Evolutionary conservation across 1,140 invertebrate genomes (phyloP).

Genomic region (Atta cephalotes): DNA sequence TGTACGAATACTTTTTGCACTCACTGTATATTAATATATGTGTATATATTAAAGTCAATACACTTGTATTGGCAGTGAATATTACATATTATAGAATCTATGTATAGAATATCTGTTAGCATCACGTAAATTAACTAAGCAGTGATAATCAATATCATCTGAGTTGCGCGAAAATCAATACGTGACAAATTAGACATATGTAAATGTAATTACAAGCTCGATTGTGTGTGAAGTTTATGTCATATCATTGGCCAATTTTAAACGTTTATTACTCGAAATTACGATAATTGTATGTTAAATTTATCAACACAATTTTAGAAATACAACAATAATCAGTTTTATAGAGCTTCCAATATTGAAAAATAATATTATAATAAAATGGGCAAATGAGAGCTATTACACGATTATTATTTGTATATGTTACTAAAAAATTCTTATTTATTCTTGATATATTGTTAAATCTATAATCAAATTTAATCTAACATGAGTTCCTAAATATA

Average conservation of each 20-base stretch:
- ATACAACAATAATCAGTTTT: neutral
- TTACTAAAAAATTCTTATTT: no score
- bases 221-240: constrained; percentile 15
- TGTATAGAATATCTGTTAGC: neutral
- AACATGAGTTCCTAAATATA: no score
- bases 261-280: neutral
- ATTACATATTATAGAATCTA: no score
- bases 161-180: constrained; percentile 23
- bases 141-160: constrained; percentile 28
- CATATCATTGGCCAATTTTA: neutral
- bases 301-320: neutral
- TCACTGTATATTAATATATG: no score
- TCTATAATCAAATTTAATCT: no score
- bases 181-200: neutral
- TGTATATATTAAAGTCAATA: no score
- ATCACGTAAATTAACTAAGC: constrained; percentile 1
- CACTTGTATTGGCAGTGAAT: neutral
- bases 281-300: neutral
- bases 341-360: no score
- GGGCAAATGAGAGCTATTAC: no score
- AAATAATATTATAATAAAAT: no score
- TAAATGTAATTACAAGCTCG: constrained; percentile 11
- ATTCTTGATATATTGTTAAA: no score
- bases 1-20: no score
- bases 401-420: no score